Evolutionary conservation across 2,113 vertebrate species (phyloP).

Genomic region (Sturnira hondurensis): DNA sequence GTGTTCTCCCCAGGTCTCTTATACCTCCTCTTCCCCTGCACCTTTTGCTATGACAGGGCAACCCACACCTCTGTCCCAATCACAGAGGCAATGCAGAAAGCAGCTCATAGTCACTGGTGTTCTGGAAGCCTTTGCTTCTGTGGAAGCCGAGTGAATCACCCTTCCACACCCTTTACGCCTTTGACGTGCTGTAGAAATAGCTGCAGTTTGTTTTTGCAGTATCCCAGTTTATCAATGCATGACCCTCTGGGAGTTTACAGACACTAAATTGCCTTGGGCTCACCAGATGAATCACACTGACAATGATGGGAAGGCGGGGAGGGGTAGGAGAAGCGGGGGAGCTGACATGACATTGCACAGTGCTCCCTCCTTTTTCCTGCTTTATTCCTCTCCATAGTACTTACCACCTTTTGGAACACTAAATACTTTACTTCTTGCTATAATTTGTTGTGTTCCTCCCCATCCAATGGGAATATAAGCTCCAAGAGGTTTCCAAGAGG

Average conservation of each 20-base stretch:
- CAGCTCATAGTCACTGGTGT: conserved; percentile 35
- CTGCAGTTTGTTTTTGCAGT: conserved; percentile 60
- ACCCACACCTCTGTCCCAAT: not conserved
- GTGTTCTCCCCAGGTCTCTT: not conserved
- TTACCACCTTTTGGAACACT: not conserved
- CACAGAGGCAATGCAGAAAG: not conserved
- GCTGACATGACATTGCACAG: not conserved
- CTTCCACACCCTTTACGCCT: not conserved
- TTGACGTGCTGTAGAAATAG: conserved; percentile 69
- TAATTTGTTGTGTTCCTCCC: not conserved
- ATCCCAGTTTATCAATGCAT: conserved; percentile 68
- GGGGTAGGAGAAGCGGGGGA: not conserved
- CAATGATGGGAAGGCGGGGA: not conserved
- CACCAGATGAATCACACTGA: conserved; percentile 62
- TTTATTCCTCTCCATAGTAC: not conserved
- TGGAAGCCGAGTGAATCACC: conserved; percentile 56
- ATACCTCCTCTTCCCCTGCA: not conserved
- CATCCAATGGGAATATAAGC: not conserved
- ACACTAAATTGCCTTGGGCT: conserved; percentile 39
- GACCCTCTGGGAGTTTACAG: conserved; percentile 62
- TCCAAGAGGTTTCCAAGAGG: not conserved
- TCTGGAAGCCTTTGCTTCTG: conserved; percentile 59
- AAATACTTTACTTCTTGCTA: no score
- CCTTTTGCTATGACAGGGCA: not conserved
- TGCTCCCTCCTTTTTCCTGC: not conserved